Evolutionary conservation across 2,113 vertebrate species (phyloP).

Genomic region (Paratilapia polleni): DNA sequence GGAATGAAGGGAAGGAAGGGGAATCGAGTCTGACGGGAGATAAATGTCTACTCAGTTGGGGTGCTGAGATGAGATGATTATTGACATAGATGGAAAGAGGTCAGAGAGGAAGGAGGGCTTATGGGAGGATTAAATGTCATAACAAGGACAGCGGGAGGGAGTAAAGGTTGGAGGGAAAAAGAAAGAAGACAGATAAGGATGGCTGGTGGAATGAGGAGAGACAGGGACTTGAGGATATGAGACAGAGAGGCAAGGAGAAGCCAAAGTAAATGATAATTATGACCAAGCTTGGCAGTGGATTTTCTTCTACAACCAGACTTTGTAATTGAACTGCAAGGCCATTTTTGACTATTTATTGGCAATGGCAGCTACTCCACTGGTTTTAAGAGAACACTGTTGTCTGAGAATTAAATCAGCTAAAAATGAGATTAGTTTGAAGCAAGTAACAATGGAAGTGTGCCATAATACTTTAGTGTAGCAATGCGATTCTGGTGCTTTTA

Average conservation of each 20-base stretch:
- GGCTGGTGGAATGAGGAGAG: background rate
- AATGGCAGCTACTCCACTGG: background rate
- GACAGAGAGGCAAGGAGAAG: background rate
- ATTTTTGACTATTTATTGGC: background rate
- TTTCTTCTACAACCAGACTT: background rate
- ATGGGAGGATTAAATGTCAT: slow-evolving; percentile 44
- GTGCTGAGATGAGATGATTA: slow-evolving; percentile 30
- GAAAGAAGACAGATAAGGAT: slow-evolving; percentile 1
- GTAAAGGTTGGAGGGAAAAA: slow-evolving; percentile 12
- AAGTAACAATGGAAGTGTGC: background rate
- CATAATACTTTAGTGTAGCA: background rate
- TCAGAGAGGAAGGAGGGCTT: slow-evolving; percentile 11
- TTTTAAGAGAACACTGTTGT: background rate
- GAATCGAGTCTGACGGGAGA: slow-evolving; percentile 14
- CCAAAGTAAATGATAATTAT: background rate
- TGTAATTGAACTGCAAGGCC: background rate
- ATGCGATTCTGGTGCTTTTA: background rate
- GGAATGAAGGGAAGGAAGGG: background rate
- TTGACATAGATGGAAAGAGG: slow-evolving; percentile 36
- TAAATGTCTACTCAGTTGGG: slow-evolving; percentile 20
- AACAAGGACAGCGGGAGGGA: slow-evolving; percentile 27
- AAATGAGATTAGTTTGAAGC: background rate
- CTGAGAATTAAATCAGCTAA: background rate
- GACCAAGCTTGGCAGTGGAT: background rate
- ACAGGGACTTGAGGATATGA: background rate